These are phyloP conservation scores for Drosophila rufa DNA, from an alignment of 1,140 invertebrate genomes.

Conservation along the genomic window DNA sequence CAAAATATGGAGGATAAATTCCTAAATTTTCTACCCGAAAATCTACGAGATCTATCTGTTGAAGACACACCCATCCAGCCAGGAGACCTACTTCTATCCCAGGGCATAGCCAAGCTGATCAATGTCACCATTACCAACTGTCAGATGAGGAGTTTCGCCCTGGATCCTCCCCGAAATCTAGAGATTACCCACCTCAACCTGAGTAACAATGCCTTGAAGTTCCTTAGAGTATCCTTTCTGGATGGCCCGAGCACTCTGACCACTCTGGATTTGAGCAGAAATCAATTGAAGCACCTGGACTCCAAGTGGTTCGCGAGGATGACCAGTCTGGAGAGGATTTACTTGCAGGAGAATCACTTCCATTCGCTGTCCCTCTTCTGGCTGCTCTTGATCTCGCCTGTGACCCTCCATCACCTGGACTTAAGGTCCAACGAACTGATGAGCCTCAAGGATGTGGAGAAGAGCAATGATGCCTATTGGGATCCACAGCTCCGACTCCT, in stretches of 20 bases:
- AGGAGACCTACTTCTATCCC: not conserved
- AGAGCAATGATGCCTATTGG: constrained; percentile 9
- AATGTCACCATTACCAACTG: constrained; percentile 60
- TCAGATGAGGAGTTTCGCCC: constrained; percentile 32
- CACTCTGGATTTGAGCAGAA: constrained; percentile 64
- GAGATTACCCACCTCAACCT: constrained; percentile 49
- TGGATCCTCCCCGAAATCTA: constrained; percentile 11
- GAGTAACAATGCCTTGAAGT: constrained; percentile 58
- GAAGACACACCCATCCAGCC: constrained; percentile 33
- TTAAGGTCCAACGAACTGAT: constrained; percentile 58
- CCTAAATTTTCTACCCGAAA: constrained; percentile 13
- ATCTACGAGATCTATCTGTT: constrained; percentile 27
- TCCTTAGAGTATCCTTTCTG: constrained; percentile 15
- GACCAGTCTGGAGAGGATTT: constrained; percentile 33
- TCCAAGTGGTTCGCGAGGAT: constrained; percentile 58
- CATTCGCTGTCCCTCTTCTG: constrained; percentile 38
- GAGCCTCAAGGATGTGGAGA: constrained; percentile 23
- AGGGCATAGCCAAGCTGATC: constrained; percentile 34
- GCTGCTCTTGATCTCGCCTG: constrained; percentile 37
- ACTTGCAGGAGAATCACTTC: constrained; percentile 56
- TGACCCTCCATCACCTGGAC: constrained; percentile 34
- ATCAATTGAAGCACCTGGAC: constrained; percentile 52
- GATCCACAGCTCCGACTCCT: constrained; percentile 46
- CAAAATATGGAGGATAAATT: constrained; percentile 22
- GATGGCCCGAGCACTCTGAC: constrained; percentile 16